Base-by-base conservation (phyloP, 1,140 invertebrate genomes). In the Drosophila subpulchrella region DNA sequence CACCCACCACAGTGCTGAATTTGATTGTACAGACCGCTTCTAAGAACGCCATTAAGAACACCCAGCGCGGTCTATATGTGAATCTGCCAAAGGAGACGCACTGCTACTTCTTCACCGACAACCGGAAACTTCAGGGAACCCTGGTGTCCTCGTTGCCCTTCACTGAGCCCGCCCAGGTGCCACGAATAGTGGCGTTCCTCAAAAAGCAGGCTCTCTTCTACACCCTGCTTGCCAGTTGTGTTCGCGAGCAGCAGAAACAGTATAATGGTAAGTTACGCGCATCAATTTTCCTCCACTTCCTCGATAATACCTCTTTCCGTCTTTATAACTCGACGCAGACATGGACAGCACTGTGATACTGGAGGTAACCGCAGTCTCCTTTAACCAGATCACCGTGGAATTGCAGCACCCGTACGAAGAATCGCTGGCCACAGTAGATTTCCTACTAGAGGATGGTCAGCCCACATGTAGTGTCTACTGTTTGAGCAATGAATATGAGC, bases 401-500 rank as follows among this genome's bases (percentile, higher is more conserved):
- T 95, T 99, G 91, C 97, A 99, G 91, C 97, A 99, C 93, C 98
- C 98, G 0, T 93, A 96, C 30, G 97, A 98, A 85, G 97, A 98
- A 91, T 96, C 96, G 63, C 96, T 99, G 94, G 96, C 97, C 0
- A 98, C 98, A 0, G 96, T 97, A 13, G 98, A 99, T 89, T 93
- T 99, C 60, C 96, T 98, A 91, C 92, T 99, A 30, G 94, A 95
- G 12, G 97, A 98, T 81, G 95, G 96, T 11, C 95, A 94, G 70
- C 92, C 96, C 0, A 95, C 95, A 88, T 94, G 95, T 93, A 92
- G 94, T 91, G 85, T 98, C 93, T 93, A 93, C 94, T 90, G 94
- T 76, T 92, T 94, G 51, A 95, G 92, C 82, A 75, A 81, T 12
- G 82, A 91, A 41, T 80, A 92, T 10, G 95, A 96, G 39, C 93